phyloP scores from a whole-genome alignment of 2,888 invertebrate species.

The Trissolcus brochymenae region DNA sequence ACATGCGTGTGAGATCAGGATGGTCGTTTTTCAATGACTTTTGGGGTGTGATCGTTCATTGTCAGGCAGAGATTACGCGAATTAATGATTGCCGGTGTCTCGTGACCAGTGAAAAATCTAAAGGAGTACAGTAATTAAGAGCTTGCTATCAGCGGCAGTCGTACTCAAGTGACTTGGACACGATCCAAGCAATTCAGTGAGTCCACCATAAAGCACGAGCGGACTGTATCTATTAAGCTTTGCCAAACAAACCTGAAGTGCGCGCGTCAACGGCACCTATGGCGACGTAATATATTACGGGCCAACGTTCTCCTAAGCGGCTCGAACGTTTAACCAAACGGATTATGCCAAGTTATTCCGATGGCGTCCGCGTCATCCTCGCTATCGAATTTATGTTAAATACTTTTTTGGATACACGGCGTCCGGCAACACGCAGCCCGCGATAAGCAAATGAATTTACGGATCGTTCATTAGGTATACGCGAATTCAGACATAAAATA shows the following conservation, averaged over 20 bases:
- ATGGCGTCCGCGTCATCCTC: conserved; percentile 14
- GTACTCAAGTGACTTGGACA: conserved; percentile 64
- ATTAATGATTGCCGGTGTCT: conserved; percentile 55
- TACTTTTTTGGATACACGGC: conserved; percentile 39
- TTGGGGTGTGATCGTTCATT: conserved; percentile 44
- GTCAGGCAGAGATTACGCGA: conserved; percentile 53
- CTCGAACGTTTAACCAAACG: conserved; percentile 46
- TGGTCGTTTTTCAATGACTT: conserved; percentile 50
- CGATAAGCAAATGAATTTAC: conserved; percentile 57
- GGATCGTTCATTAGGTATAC: conserved; percentile 50
- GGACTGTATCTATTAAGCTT: conserved; percentile 69
- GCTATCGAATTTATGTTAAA: conserved; percentile 52
- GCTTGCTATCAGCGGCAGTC: conserved; percentile 56
- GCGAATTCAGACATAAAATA: conserved; percentile 55
- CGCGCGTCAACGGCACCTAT: conserved; percentile 66
- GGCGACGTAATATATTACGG: conserved; percentile 65
- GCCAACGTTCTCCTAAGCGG: conserved; percentile 58
- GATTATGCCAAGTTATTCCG: conserved; percentile 34
- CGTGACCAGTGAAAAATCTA: conserved; percentile 58
- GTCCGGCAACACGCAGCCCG: conserved; percentile 28
- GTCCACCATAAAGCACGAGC: conserved; percentile 65
- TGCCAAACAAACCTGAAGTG: conserved; percentile 68
- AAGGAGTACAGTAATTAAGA: conserved; percentile 59
- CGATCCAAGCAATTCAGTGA: conserved; percentile 64
- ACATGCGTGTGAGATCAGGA: conserved; percentile 7